Conservation (phyloP, 2,888 invertebrate genomes). For the Nebria brevicollis region DNA sequence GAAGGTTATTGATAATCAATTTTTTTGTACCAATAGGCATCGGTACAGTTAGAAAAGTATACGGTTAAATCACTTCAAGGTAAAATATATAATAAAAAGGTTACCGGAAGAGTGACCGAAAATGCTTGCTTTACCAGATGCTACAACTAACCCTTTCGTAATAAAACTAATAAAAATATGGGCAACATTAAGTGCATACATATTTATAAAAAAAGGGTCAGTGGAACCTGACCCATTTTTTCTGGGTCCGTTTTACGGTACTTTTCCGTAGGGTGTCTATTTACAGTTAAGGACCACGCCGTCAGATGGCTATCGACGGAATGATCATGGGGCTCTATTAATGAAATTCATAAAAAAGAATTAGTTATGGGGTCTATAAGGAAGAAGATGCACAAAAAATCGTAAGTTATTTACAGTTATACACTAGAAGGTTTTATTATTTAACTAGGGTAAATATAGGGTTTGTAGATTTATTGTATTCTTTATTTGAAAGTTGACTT, state of each 20-base stretch:
- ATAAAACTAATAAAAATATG: conserved; percentile 15
- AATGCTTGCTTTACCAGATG: background rate
- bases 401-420: conserved; percentile 29
- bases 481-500: conserved; percentile 17
- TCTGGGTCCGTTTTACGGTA: conserved; percentile 51
- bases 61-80: background rate
- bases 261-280: conserved; percentile 35
- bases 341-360: conserved; percentile 30
- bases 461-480: conserved; percentile 4
- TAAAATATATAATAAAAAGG: conserved; percentile 28
- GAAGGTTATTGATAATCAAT: background rate
- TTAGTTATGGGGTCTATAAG: conserved; percentile 14
- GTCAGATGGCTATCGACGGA: conserved; percentile 51
- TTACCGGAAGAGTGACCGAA: conserved; percentile 23
- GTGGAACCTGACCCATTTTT: conserved; percentile 48
- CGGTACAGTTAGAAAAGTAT: background rate
- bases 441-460: background rate
- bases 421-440: conserved; percentile 17
- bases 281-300: conserved; percentile 46
- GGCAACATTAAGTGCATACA: conserved; percentile 28
- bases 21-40: background rate
- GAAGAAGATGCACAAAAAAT: conserved; percentile 27
- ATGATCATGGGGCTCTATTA: conserved; percentile 46
- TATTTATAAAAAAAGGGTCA: conserved; percentile 52
- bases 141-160: conserved; percentile 25